Evolutionary conservation across 2,888 invertebrate genomes (phyloP).

Genomic region (Ischnus inquisitorius): DNA sequence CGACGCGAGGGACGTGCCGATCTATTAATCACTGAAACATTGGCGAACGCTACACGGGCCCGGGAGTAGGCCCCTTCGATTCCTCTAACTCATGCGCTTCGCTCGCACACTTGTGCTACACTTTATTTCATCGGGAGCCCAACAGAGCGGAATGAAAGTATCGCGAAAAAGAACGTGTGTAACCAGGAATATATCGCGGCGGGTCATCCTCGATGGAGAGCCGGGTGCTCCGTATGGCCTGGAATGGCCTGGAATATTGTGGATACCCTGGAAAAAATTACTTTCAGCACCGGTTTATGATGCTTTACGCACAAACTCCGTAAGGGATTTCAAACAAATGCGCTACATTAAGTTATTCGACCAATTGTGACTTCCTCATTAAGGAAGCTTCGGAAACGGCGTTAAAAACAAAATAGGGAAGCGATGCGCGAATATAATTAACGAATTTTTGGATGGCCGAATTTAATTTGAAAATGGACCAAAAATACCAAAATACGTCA

Average conservation of each 20-base stretch:
- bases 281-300: no score
- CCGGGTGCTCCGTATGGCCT: constrained; percentile 7
- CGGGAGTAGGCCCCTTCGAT: background rate
- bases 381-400: no score
- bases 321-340: no score
- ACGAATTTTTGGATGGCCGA: no score
- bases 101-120: constrained; percentile 16
- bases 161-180: background rate
- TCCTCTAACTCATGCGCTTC: constrained; percentile 40
- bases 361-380: no score
- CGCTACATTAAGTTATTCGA: no score
- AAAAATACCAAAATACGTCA: no score
- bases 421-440: no score
- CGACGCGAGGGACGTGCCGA: constrained; percentile 12
- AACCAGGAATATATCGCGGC: constrained; percentile 22
- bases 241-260: constrained; percentile 17
- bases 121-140: constrained; percentile 25
- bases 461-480: no score
- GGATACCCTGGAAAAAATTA: no score
- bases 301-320: no score
- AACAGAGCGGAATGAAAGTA: constrained; percentile 23
- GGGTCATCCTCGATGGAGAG: constrained; percentile 16
- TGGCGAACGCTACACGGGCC: constrained; percentile 5
- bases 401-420: no score
- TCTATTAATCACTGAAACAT: constrained; percentile 55